Conservation (phyloP, 2,113 vertebrate species). For the Tragelaphus buxtoni region DNA sequence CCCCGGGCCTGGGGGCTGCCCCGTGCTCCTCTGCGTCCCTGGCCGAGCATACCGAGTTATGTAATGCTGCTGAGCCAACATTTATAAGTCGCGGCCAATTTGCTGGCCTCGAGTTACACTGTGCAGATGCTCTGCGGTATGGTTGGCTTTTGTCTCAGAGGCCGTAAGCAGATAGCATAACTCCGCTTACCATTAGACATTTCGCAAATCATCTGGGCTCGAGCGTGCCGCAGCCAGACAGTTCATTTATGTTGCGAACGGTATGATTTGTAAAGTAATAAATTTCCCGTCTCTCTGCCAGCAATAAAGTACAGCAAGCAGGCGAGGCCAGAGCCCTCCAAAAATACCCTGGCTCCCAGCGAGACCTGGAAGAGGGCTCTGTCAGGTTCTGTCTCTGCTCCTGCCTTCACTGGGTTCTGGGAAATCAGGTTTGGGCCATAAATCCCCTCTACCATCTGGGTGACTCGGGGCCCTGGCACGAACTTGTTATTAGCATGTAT, state of each 20-base stretch:
- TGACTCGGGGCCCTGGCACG: slow-evolving; percentile 51
- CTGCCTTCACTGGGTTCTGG: slow-evolving; percentile 60
- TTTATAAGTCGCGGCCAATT: slow-evolving; percentile 76
- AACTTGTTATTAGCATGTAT: slow-evolving; percentile 44
- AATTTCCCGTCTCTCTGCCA: slow-evolving; percentile 79
- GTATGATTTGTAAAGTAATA: slow-evolving; percentile 79
- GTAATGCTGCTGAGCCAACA: slow-evolving; percentile 57
- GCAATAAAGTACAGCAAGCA: slow-evolving; percentile 68
- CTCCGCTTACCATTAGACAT: slow-evolving; percentile 63
- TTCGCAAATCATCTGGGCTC: slow-evolving; percentile 70
- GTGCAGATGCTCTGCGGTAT: slow-evolving; percentile 77
- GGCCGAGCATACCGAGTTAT: slow-evolving; percentile 23
- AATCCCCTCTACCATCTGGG: slow-evolving; percentile 71
- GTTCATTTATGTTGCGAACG: slow-evolving; percentile 72
- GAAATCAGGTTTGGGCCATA: slow-evolving; percentile 66
- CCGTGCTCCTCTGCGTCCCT: slow-evolving; percentile 9
- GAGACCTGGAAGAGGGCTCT: slow-evolving; percentile 65
- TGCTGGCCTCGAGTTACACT: slow-evolving; percentile 74
- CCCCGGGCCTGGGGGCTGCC: not conserved
- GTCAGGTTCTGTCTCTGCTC: slow-evolving; percentile 54
- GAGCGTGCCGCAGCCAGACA: slow-evolving; percentile 71
- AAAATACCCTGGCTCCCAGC: slow-evolving; percentile 55
- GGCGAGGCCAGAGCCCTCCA: slow-evolving; percentile 64
- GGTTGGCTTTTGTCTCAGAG: slow-evolving; percentile 74
- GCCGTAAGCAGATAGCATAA: slow-evolving; percentile 75